Conservation (phyloP, 2,888 invertebrate species). For the Silvanus unidentatus region DNA sequence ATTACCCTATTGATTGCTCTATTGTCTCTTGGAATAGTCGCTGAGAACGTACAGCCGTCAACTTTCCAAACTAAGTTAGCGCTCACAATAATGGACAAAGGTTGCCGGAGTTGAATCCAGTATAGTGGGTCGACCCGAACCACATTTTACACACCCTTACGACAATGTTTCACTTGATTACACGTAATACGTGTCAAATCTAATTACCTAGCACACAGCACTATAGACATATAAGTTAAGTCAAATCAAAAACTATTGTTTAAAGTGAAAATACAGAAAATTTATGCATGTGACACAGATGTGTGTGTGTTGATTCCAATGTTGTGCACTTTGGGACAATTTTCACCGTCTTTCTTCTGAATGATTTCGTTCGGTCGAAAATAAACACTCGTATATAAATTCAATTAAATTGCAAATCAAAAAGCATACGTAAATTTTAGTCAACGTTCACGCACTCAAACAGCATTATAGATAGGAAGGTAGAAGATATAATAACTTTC, state of each 20-base stretch:
- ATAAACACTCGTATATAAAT: no score
- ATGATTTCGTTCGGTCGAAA: no score
- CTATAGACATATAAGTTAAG: neutral
- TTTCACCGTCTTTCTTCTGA: no score
- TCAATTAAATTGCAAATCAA: no score
- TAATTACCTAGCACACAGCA: neutral
- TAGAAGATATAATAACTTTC: no score
- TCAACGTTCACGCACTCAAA: no score
- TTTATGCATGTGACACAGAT: no score
- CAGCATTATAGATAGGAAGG: no score
- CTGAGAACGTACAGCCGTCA: constrained; percentile 37
- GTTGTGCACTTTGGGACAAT: no score
- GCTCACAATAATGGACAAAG: constrained; percentile 42
- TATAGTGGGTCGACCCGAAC: constrained; percentile 18
- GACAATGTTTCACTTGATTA: constrained; percentile 29
- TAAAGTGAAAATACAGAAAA: no score
- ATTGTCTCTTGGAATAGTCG: constrained; percentile 42
- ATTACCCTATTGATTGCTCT: constrained; percentile 50
- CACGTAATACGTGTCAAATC: constrained; percentile 3
- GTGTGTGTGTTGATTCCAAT: no score
- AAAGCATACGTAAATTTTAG: no score
- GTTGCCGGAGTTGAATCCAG: constrained; percentile 21
- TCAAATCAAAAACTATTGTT: constrained; percentile 1
- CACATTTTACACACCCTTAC: constrained; percentile 18
- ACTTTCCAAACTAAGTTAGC: constrained; percentile 43